Evolutionary conservation across 2,888 invertebrate species (phyloP), one percentile per base, ranked within the genome.

Genomic region (Hypena proboscidalis): DNA sequence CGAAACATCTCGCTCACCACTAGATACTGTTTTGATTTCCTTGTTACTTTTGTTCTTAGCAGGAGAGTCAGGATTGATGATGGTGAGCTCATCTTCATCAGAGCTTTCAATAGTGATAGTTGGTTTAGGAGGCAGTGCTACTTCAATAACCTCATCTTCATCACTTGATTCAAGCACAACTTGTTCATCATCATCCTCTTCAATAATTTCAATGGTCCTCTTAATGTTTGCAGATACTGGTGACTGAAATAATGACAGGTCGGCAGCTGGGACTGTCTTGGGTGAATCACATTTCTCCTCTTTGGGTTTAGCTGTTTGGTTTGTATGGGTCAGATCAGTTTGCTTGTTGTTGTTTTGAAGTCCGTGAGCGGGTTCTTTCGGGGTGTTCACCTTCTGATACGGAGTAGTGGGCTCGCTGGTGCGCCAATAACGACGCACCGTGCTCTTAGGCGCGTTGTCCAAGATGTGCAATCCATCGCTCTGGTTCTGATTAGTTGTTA

Each of bases 101-200:
- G 91, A 91, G 65, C 90, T 91, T 49, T 90, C 90, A 49, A 91
- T 87, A 8, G 85, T 90, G 32, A 91, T 90, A 5, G 88, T 89
- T 0, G 88, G 90, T 61, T 87, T 87, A 1, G 88, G 86, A 40
- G 88, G 89, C 27, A 91, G 52, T n/a, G 75, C 83, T 15, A 91
- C 80, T 67, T 90, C 91, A 46, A 91, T 70, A 8, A 91, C 90
- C 52, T 91, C 91, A 74, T 90, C 90, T 35, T 90, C 91, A 67
- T 89, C 90, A 67, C 90, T 90, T 27, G 88, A 74, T 48, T 84
- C 80, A 14, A 90, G 70, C 17, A 85, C 51, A 43, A 87, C 70
- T 22, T 68, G 54, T 3, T 58, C 58, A 3, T 63, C 52, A 8
- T 60, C 52, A 7, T 85, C 82, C 55, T 78, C 69, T 36, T 88